Conservation (phyloP, 2,113 vertebrate genomes). For the Cavia aperea region DNA sequence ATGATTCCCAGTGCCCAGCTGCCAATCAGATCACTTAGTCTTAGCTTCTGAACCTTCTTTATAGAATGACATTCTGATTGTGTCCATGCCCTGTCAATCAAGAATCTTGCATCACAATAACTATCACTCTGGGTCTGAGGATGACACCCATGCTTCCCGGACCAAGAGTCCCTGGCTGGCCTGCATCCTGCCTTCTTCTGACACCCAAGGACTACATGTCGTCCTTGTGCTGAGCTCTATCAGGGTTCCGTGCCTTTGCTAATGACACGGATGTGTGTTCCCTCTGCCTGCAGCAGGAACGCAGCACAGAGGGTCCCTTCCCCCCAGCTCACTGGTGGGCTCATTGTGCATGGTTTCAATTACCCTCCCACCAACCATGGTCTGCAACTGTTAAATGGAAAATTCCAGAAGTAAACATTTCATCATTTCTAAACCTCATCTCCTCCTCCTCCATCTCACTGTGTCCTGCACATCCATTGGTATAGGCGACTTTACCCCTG, state of each 20-base stretch:
- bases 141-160: accelerated
- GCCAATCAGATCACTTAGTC: not conserved
- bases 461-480: no score
- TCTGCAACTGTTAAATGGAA: not conserved
- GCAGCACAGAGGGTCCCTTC: no score
- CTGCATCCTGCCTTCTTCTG: accelerated
- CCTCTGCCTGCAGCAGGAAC: no score
- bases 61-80: not conserved
- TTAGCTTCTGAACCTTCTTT: no score
- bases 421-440: not conserved
- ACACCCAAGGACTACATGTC: not conserved
- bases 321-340: not conserved
- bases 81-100: not conserved
- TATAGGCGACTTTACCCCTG: no score
- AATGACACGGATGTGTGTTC: not conserved
- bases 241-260: not conserved
- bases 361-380: not conserved
- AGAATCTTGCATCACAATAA: no score
- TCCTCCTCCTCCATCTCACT: not conserved
- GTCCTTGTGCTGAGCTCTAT: accelerated
- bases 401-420: not conserved
- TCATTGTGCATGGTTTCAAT: not conserved
- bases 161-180: no score
- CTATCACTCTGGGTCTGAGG: not conserved
- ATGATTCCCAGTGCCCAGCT: accelerated